Base-by-base conservation (phyloP, 2,113 vertebrate genomes). In the Collichthys lucidus region DNA sequence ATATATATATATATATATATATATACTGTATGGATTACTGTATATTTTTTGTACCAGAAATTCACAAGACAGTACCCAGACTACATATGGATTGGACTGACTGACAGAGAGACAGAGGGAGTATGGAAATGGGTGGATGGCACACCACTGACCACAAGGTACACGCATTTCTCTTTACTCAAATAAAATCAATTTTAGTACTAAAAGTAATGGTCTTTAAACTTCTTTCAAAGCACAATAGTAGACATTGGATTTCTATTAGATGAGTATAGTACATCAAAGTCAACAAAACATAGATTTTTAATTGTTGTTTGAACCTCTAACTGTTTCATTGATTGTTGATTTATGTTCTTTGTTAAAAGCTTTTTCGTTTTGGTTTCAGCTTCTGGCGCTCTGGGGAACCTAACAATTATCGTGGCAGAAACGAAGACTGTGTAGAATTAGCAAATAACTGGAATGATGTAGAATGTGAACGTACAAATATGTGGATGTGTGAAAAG, bases 91-190 rank as follows among this genome's bases (percentile, higher is more conserved):
- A 80, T 80, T 20, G 77, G 77, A 55, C 29, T 80, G 52, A 74
- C 26, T 19, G 62, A 79, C 40, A 20, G n/a, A 9, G 22, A 26
- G 52, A 42, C 11, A n/a, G 71, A 61, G 1, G 66, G 46, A 7
- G 11, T 0, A 2, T 85, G 77, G 77, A 71, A n/a, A 49, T 85
- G 77, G 83, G 52, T 66, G 14, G 83, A n/a, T 53, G 79, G 35
- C 24, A 61, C 0, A 8, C 1, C 4, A 5, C 5, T 0, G 22
- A 67, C 11, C 0, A 59, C 2, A 35, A 74, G 75, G 84, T 79
- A 49, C 22, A 40, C 1, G 55, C 22, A 42, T 63, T 8, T 6
- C 19, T n/a, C 35, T 17, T 61, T 4, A 42, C n/a, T 63, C 19
- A 20, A 5, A 35, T 35, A 11, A 20, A 2, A 35, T 61, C 7